A percentile compares a stretch with the other conserved stretches of the same genome.
These are phyloP conservation scores for Rutilus rutilus DNA, from an alignment of 2,113 vertebrate genomes.

Conservation along the genomic window DNA sequence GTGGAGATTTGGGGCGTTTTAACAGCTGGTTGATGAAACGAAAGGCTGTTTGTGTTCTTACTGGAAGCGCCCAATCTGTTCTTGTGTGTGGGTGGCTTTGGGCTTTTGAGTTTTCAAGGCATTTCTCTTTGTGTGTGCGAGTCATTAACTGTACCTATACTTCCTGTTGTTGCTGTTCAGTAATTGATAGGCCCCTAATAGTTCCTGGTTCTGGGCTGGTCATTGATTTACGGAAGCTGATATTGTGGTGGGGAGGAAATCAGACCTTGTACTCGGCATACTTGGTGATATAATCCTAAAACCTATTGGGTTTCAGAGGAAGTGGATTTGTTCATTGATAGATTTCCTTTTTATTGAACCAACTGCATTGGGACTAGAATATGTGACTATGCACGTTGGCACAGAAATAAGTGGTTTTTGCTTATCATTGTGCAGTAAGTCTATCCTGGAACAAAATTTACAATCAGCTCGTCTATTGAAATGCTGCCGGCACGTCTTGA, in stretches of 20 bases:
- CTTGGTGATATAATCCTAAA: not conserved
- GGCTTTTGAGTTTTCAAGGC: not conserved
- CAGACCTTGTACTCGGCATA: not conserved
- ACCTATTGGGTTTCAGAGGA: slow-evolving; percentile 33
- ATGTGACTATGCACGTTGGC: not conserved
- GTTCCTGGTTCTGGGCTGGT: not conserved
- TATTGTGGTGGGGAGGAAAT: slow-evolving; percentile 14
- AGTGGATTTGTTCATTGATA: not conserved
- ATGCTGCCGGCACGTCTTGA: not conserved
- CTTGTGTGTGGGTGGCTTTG: slow-evolving; percentile 47
- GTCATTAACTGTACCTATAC: not conserved
- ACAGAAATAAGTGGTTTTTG: not conserved
- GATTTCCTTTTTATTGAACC: not conserved
- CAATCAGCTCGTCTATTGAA: not conserved
- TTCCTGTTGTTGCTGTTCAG: slow-evolving; percentile 17
- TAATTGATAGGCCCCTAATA: slow-evolving; percentile 10
- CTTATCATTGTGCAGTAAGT: not conserved
- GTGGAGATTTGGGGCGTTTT: not conserved
- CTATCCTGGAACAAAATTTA: not conserved
- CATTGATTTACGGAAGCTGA: slow-evolving; percentile 36
- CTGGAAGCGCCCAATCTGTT: slow-evolving; percentile 35
- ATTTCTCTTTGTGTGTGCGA: slow-evolving; percentile 32
- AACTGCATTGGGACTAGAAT: not conserved
- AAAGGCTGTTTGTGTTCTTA: slow-evolving; percentile 32
- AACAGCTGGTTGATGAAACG: slow-evolving; percentile 24